phyloP scores from a whole-genome alignment of 1,140 invertebrate genomes.

The Calliopsis andreniformis region DNA sequence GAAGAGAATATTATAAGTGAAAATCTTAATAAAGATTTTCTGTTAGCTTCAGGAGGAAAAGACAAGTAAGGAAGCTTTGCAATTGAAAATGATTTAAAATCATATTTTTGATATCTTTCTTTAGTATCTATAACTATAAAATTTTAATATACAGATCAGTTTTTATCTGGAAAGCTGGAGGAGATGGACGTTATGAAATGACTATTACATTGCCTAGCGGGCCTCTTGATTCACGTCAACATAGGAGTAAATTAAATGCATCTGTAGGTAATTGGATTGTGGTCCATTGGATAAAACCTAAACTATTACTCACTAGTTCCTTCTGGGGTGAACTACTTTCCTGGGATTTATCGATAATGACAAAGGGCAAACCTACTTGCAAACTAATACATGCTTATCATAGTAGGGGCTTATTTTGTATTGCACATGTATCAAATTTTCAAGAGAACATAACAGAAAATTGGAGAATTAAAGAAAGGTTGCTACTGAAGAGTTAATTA shows the following conservation, averaged over 20 bases:
- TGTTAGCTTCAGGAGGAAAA: conserved; percentile 82
- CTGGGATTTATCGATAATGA: conserved; percentile 75
- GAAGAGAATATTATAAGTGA: conserved; percentile 80
- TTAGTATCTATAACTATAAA: conserved; percentile 20
- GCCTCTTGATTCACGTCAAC: conserved; percentile 57
- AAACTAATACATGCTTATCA: conserved; percentile 81
- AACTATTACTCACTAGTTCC: conserved; percentile 79
- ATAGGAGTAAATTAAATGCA: conserved; percentile 67
- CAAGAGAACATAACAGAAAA: conserved; percentile 51
- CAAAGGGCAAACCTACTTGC: conserved; percentile 63
- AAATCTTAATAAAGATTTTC: conserved; percentile 73
- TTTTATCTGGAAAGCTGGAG: conserved; percentile 83
- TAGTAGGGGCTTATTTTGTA: conserved; percentile 81
- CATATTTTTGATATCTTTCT: conserved; percentile 10
- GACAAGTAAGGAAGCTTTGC: conserved; percentile 78
- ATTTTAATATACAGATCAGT: conserved; percentile 69
- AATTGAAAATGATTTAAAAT: conserved; percentile 4
- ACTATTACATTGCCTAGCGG: conserved; percentile 63
- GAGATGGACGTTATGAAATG: conserved; percentile 81
- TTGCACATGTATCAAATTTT: conserved; percentile 66
- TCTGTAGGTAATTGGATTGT: conserved; percentile 77
- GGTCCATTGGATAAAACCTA: conserved; percentile 83
- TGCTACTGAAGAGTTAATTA: background rate
- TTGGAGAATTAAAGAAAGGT: conserved; percentile 60
- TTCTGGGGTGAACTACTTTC: conserved; percentile 81